Evolutionary conservation across 2,888 invertebrate species (phyloP).

Genomic region (Carcina quercana): DNA sequence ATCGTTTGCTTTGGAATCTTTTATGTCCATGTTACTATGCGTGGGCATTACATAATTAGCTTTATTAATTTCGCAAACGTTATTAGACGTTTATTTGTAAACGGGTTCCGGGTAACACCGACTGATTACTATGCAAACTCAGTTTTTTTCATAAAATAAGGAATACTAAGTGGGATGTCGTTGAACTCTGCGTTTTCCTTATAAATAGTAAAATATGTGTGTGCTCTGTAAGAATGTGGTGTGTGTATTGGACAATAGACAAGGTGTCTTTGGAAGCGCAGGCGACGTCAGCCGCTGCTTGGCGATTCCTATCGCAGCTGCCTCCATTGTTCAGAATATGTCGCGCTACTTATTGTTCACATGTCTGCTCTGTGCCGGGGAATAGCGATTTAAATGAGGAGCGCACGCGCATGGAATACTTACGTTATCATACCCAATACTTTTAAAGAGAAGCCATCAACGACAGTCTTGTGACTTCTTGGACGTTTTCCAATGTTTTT

Average conservation of each 20-base stretch:
- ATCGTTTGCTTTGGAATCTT: slow-evolving; percentile 45
- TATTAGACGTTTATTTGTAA: no score
- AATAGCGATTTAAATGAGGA: slow-evolving; percentile 57
- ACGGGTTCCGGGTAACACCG: no score
- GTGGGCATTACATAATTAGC: slow-evolving; percentile 36
- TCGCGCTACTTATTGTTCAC: slow-evolving; percentile 63
- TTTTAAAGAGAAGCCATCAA: no score
- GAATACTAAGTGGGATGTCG: slow-evolving; percentile 21
- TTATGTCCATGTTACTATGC: slow-evolving; percentile 44
- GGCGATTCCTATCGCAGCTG: slow-evolving; percentile 64
- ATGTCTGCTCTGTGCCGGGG: slow-evolving; percentile 41
- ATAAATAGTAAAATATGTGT: slow-evolving; percentile 37
- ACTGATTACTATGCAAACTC: neutral
- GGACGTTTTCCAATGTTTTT: no score
- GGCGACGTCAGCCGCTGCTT: slow-evolving; percentile 41
- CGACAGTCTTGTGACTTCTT: no score
- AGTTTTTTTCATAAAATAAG: neutral
- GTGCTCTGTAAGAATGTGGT: slow-evolving; percentile 37
- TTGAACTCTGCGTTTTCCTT: slow-evolving; percentile 35
- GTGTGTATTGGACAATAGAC: slow-evolving; percentile 42
- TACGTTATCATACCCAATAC: no score
- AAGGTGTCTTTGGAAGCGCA: slow-evolving; percentile 32
- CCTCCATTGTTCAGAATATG: slow-evolving; percentile 70
- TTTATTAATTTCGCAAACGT: neutral
- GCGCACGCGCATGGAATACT: slow-evolving; percentile 51